These are phyloP conservation scores for Triplophysa dalaica DNA, from an alignment of 2,113 vertebrate species.

Conservation along the genomic window DNA sequence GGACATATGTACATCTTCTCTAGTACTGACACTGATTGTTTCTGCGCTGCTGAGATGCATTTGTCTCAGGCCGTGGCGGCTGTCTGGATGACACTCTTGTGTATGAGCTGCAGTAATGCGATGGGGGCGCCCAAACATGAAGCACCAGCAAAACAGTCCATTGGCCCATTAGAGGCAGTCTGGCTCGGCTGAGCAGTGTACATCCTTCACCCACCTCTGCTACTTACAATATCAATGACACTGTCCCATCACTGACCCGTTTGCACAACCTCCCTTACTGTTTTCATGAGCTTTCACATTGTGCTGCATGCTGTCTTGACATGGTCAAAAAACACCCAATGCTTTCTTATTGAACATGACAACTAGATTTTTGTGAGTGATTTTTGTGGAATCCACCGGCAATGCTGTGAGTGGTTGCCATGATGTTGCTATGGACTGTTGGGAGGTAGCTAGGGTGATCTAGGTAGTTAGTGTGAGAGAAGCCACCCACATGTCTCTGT, in stretches of 20 bases:
- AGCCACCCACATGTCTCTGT: too few relatives aligned
- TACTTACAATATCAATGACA: not conserved
- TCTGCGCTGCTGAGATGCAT: not conserved
- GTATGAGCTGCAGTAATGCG: conserved; percentile 9
- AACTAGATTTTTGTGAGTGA: not conserved
- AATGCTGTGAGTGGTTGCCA: not conserved
- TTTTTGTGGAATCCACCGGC: not conserved
- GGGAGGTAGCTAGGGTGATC: too few relatives aligned
- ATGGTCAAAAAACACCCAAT: not conserved
- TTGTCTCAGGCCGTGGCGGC: conserved; percentile 6
- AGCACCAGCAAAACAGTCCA: conserved; percentile 28
- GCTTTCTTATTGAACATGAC: not conserved
- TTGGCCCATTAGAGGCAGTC: conserved; percentile 8
- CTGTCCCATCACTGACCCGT: not conserved
- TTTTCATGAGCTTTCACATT: not conserved
- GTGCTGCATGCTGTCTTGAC: not conserved
- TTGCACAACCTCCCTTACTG: conserved; percentile 2
- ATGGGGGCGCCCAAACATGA: not conserved
- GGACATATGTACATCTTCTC: conserved; percentile 5
- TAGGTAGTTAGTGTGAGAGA: too few relatives aligned
- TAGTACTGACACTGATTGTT: conserved; percentile 1
- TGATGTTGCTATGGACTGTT: not conserved
- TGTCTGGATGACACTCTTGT: conserved; percentile 6
- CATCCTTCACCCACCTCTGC: conserved; percentile 21
- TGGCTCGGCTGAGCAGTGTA: not conserved